Evolutionary conservation across 2,113 vertebrate species (phyloP), one percentile per base, ranked within the genome.

Genomic region (Bagarius yarrelli): DNA sequence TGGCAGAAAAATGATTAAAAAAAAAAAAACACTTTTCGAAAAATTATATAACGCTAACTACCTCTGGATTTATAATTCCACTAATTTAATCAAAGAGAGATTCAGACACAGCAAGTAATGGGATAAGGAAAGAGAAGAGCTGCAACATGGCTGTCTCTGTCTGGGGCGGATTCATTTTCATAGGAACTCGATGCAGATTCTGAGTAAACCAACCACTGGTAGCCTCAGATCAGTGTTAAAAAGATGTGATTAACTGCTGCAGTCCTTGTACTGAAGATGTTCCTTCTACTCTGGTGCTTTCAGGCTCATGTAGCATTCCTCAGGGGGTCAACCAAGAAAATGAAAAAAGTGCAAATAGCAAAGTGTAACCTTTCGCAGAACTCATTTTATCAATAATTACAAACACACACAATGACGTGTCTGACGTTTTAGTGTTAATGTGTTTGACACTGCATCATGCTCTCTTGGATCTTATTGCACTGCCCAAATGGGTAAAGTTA

Each of bases 201-300:
- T 36, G 21, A 63, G 53, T 25, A 78, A 69, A 60, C 18, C 70
- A 70, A 67, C 32, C n/a, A 67, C 63, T 81, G 72, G 66, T 40
- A n/a, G 27, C 57, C 71, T 86, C 80, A 78, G 53, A 80, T 34
- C 77, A 40, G 19, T 27, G 30, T n/a, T 27, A n/a, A 60, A 27
- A 55, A 74, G 69, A 32, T 47, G 27, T 47, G 5, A 47, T 25
- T 47, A 47, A 69, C 23, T 3, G 40, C 34, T 69, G 21, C 30
- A 77, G 74, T 72, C 32, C 14, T 77, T 53, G 18, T 72, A 34
- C 50, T 36, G 44, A 57, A 67, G 66, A n/a, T 32, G 14, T 60
- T 44, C 14, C 30, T 63, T 57, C 74, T 61, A 50, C 40, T 61
- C 76, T 69, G 21, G 70, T 69, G 52, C 25, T 32, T n/a, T n/a